Evolutionary conservation across 2,888 invertebrate genomes (phyloP).

Genomic region (Agrotis ipsilon): DNA sequence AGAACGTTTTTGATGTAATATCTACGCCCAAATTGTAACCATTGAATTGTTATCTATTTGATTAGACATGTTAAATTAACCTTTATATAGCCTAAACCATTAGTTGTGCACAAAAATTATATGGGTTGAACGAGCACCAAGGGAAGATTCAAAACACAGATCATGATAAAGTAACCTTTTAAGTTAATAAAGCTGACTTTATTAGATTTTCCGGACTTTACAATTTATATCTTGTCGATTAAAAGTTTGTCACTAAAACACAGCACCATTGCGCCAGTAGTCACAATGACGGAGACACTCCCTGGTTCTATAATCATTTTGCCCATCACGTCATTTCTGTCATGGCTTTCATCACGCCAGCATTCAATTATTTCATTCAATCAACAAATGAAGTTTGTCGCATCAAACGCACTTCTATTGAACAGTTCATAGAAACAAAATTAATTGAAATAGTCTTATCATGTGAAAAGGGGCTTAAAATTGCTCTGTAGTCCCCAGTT

Average conservation of each 20-base stretch:
- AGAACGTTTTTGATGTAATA: too few relatives aligned
- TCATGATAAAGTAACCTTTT: too few relatives aligned
- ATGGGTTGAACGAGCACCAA: too few relatives aligned
- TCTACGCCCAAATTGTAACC: too few relatives aligned
- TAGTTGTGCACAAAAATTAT: too few relatives aligned
- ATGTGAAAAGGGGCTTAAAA: constrained; percentile 1
- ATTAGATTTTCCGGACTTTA: too few relatives aligned
- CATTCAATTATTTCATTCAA: constrained; percentile 37
- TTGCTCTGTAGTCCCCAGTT: neutral
- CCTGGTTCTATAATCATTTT: neutral
- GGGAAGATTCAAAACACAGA: too few relatives aligned
- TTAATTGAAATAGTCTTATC: constrained; percentile 16
- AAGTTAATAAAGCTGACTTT: too few relatives aligned
- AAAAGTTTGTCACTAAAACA: neutral
- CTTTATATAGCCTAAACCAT: too few relatives aligned
- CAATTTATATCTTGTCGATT: too few relatives aligned
- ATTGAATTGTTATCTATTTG: too few relatives aligned
- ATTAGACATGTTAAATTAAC: too few relatives aligned
- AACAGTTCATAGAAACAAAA: constrained; percentile 9
- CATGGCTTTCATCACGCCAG: constrained; percentile 1
- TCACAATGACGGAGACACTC: neutral
- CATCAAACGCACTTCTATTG: constrained; percentile 13
- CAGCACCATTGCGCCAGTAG: neutral
- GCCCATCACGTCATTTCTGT: constrained; percentile 7
- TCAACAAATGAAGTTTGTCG: constrained; percentile 31